Evolutionary conservation across 2,113 vertebrate species (phyloP).

Genomic region (Nannospalax galili): DNA sequence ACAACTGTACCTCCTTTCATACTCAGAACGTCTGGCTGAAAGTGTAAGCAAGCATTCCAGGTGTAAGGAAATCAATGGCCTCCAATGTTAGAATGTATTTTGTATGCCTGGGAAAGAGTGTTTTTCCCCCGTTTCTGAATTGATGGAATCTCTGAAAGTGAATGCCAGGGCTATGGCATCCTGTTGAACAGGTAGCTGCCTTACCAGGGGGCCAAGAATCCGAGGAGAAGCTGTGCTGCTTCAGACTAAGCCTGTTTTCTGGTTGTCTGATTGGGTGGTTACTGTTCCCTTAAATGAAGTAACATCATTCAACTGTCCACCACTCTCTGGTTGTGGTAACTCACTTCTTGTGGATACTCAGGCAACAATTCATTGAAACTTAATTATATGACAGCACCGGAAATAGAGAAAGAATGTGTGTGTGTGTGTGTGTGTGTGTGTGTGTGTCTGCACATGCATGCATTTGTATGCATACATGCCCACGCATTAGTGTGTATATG

Average conservation of each 20-base stretch:
- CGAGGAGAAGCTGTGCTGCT: not conserved
- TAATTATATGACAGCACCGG: not conserved
- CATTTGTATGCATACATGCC: not conserved
- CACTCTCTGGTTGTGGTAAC: not conserved
- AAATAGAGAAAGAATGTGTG: not conserved
- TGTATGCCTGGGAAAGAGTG: conserved; percentile 15
- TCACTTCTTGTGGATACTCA: not conserved
- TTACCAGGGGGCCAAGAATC: conserved; percentile 6
- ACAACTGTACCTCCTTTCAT: not conserved
- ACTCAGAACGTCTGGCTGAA: not conserved
- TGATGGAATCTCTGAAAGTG: conserved; percentile 42
- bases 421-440: not conserved
- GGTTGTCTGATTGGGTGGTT: conserved; percentile 14
- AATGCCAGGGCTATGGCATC: not conserved
- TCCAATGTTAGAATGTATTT: conserved; percentile 52
- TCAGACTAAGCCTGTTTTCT: conserved; percentile 1
- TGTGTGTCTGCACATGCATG: too few species aligned
- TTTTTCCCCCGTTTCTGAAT: not conserved
- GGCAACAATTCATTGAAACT: too few species aligned
- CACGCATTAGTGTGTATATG: too few species aligned
- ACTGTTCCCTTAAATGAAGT: conserved; percentile 26
- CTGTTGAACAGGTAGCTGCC: not conserved
- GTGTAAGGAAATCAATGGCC: conserved; percentile 49
- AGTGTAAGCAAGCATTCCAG: conserved; percentile 39
- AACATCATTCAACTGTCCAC: not conserved